A percentile compares a stretch with the other conserved stretches of the same genome.
These are phyloP conservation scores for Musca vetustissima DNA, from an alignment of 1,140 invertebrate genomes.

Conservation along the genomic window DNA sequence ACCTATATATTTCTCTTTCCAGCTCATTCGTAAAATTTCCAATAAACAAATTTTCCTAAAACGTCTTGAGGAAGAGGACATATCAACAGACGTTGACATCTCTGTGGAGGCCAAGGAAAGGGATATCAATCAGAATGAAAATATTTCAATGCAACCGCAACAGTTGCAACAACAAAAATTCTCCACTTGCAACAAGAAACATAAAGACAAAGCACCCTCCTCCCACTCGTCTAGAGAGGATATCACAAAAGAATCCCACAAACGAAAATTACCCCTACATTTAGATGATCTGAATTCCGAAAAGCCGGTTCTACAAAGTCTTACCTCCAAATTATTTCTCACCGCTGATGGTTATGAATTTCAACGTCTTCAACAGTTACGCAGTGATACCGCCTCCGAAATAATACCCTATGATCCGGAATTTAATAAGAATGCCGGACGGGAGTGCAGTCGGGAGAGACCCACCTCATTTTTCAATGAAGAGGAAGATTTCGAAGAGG, in stretches of 20 bases:
- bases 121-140: slow-evolving; percentile 23
- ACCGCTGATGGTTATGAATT: slow-evolving; percentile 32
- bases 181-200: no score
- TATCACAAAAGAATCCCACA: no score
- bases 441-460: neutral
- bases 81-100: slow-evolving; percentile 3
- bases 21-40: slow-evolving; percentile 14
- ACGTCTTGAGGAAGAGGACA: slow-evolving; percentile 16
- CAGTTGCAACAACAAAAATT: no score
- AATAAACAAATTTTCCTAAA: slow-evolving; percentile 14
- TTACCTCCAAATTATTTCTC: slow-evolving; percentile 28
- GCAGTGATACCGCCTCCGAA: slow-evolving; percentile 23
- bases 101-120: slow-evolving; percentile 12
- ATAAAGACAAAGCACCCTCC: no score
- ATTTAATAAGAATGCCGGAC: slow-evolving; percentile 7
- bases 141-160: slow-evolving; percentile 27
- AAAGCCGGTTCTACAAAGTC: slow-evolving; percentile 14
- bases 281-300: slow-evolving; percentile 7
- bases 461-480: neutral
- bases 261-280: no score
- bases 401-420: slow-evolving; percentile 10
- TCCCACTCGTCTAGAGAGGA: no score
- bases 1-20: neutral
- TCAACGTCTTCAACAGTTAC: slow-evolving; percentile 30
- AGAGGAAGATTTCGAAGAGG: slow-evolving; percentile 13